Conservation (phyloP, 2,113 vertebrate species). For the Tupaia chinensis region DNA sequence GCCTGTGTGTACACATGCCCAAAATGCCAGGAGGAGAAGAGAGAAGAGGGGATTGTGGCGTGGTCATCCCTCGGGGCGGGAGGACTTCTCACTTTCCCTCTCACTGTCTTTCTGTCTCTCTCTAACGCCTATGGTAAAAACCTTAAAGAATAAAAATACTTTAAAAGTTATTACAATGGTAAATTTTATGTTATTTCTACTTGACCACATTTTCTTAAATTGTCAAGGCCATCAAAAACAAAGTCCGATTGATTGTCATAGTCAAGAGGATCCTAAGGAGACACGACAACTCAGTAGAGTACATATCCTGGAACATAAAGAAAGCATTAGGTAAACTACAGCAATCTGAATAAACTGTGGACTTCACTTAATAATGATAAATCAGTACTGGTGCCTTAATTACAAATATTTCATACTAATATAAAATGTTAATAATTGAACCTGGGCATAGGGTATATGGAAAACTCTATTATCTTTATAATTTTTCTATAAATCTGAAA, state of each 20-base stretch:
- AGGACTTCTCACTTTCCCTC: too few species aligned
- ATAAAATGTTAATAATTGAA: not conserved
- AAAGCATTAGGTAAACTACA: not conserved
- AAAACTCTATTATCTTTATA: not conserved
- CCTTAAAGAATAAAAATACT: too few species aligned
- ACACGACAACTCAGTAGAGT: not conserved
- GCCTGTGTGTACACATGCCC: too few species aligned
- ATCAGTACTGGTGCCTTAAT: not conserved
- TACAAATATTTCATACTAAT: not conserved
- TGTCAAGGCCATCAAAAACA: not conserved
- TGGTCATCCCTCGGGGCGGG: too few species aligned
- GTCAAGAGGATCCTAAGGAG: not conserved
- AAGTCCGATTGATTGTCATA: not conserved
- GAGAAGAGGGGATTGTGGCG: too few species aligned
- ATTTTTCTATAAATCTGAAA: conserved; percentile 51
- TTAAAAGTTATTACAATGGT: not conserved
- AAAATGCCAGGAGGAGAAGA: too few species aligned
- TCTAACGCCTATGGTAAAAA: too few species aligned
- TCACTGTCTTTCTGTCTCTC: too few species aligned
- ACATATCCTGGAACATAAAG: not conserved
- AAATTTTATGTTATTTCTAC: not conserved
- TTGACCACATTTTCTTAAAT: not conserved
- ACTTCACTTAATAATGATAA: not conserved
- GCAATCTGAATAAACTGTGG: not conserved
- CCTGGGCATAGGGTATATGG: not conserved